Evolutionary conservation across 2,888 invertebrate species (phyloP), one percentile per base, ranked within the genome.

Genomic region (Acronicta aceris): DNA sequence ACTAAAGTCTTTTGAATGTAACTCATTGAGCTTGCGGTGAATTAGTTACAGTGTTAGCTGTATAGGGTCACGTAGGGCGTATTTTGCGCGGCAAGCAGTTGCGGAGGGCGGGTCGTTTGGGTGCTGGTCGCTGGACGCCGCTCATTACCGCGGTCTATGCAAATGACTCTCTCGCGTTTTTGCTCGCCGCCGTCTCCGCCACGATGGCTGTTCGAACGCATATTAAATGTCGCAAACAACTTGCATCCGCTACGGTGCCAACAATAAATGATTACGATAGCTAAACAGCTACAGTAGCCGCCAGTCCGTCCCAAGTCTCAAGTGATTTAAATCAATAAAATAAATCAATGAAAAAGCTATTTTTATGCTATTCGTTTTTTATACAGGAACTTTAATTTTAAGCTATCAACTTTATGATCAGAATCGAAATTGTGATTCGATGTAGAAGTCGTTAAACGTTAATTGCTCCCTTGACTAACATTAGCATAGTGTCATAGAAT

Each of bases 241-340:
- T 91, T 82, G 83, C 90, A 93, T 93, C 94, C 93, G 93, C 89
- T 86, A 88, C 86, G 86, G 89, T 86, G 62, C 85, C 86, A 89
- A 92, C 91, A 91, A 91, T 91, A 89, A 92, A 93, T 94, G 91
- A 93, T 93, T 92, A 92, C 88, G 90, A 89, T 90, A 90, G 87
- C 87, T 81, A 82, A 83, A n/a, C 38, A 38, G n/a, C 8, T 38
- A 13, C 79, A 76, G 84, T 81, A 82, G 81, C 82, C 74, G 66
- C 80, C 69, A 73, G 72, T 59, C 48, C 49, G 53, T 50, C 60
- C 41, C 71, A 71, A 80, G 55, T 52, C 56, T 33, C 71, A 71
- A 80, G 80, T 78, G 81, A 84, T 87, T 86, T 83, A 77, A 75
- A 71, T 77, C 76, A 83, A 85, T 86, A 82, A 86, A 82, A 87